Evolutionary conservation across 2,113 vertebrate genomes (phyloP).

Genomic region (Toxostoma redivivum): DNA sequence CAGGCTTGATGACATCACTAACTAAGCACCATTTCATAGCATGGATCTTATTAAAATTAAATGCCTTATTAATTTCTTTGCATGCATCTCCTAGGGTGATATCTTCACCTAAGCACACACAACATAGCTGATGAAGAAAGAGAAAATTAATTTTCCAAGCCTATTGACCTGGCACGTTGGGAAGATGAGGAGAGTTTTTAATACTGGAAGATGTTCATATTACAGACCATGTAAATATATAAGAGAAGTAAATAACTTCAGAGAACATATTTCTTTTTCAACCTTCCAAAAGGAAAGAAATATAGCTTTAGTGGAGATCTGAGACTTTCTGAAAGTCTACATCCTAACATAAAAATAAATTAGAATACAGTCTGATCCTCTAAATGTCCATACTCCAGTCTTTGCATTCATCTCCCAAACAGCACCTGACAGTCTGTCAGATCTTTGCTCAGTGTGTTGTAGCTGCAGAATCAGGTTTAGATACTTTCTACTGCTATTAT

Average conservation of each 20-base stretch:
- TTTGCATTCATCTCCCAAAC: neutral
- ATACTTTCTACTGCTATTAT: neutral
- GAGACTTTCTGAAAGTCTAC: neutral
- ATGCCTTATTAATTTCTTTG: neutral
- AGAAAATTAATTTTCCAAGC: neutral
- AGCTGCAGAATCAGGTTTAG: neutral
- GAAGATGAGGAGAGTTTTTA: neutral
- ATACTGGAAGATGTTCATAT: neutral
- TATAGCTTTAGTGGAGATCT: neutral
- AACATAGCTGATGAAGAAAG: neutral
- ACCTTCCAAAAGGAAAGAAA: neutral
- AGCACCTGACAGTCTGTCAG: neutral
- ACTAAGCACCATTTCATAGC: neutral
- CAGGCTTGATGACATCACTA: neutral
- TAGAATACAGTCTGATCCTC: neutral
- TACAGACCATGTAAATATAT: neutral
- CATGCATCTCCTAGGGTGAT: neutral
- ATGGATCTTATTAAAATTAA: neutral
- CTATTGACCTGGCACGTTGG: neutral
- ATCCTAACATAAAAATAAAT: neutral
- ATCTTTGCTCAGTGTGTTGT: neutral
- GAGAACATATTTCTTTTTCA: neutral
- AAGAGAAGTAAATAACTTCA: neutral
- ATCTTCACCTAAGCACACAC: neutral
- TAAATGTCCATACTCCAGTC: neutral